Conservation (phyloP, 2,797 vertebrate species). For the Gallirallus australis region DNA sequence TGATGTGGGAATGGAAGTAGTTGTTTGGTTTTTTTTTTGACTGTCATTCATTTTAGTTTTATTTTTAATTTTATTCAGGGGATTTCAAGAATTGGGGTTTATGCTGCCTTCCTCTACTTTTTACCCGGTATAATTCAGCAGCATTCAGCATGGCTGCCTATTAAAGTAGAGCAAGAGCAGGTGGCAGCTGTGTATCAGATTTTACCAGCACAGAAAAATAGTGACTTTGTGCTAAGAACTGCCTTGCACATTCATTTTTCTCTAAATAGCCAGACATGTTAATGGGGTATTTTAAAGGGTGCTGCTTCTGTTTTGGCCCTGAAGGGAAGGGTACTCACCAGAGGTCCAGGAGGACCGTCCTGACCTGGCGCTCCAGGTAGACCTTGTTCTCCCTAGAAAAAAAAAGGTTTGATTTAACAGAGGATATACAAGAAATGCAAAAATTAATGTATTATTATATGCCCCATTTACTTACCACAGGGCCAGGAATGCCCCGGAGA, state of each 20-base stretch:
- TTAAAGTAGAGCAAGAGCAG: not conserved
- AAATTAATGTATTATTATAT: not conserved
- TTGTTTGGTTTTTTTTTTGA: not conserved
- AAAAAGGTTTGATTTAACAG: not conserved
- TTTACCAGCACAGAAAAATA: not conserved
- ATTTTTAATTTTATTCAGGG: not conserved
- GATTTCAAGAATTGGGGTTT: not conserved
- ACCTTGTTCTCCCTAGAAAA: conserved; percentile 93
- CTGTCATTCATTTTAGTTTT: not conserved
- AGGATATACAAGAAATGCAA: not conserved
- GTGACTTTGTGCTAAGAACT: not conserved
- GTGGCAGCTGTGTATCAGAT: not conserved
- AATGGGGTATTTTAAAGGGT: not conserved
- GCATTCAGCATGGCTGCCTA: not conserved
- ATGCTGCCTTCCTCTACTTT: not conserved
- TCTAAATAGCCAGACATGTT: not conserved
- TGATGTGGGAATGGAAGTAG: not conserved
- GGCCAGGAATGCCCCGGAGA: conserved; percentile 95
- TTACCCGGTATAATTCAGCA: not conserved
- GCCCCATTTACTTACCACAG: conserved; percentile 86
- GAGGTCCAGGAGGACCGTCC: conserved; percentile 92
- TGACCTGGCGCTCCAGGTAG: conserved; percentile 91
- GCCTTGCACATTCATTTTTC: not conserved
- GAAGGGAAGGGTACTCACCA: conserved; percentile 81
- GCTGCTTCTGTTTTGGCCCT: not conserved